Evolutionary conservation across 2,113 vertebrate species (phyloP).

Genomic region (Chaetorhynchus papuensis): DNA sequence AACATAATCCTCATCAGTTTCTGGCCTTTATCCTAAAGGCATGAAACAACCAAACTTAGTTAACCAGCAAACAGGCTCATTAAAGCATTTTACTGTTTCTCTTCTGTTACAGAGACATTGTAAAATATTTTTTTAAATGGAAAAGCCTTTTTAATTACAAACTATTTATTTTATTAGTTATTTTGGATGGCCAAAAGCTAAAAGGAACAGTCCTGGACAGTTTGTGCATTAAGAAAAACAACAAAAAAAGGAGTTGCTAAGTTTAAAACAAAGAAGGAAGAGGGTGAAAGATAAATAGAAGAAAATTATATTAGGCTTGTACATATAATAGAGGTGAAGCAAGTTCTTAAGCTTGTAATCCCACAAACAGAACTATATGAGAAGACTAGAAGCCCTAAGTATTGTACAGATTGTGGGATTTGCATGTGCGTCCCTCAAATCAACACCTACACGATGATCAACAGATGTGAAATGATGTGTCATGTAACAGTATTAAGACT

Average conservation of each 20-base stretch:
- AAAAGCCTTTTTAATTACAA: background rate
- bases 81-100: background rate
- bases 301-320: background rate
- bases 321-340: background rate
- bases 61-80: background rate
- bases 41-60: background rate
- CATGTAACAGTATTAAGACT: background rate
- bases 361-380: background rate
- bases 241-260: background rate
- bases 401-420: background rate
- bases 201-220: background rate
- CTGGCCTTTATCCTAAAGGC: conserved; percentile 72
- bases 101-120: background rate
- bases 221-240: background rate
- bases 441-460: background rate
- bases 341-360: background rate
- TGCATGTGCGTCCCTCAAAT: background rate
- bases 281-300: background rate
- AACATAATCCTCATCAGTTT: conserved; percentile 75
- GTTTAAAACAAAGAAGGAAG: background rate
- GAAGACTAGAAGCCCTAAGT: background rate
- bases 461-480: background rate
- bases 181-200: background rate
- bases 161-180: background rate
- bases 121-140: background rate